Evolutionary conservation across 2,888 invertebrate species (phyloP).

Genomic region (Drosophila quinaria): DNA sequence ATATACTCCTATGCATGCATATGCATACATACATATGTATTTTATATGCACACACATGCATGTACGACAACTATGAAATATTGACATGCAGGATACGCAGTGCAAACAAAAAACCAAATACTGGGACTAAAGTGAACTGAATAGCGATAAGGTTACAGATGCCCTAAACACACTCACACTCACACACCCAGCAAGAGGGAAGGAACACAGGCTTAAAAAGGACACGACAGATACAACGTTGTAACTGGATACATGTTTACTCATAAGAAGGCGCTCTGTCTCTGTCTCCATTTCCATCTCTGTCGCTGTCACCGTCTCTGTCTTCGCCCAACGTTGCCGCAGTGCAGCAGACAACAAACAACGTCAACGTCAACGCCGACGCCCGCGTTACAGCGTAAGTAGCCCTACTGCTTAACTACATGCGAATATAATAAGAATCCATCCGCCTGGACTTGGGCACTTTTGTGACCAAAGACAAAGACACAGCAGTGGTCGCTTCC

Average conservation of each 20-base stretch:
- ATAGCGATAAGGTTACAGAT: slow-evolving; percentile 78
- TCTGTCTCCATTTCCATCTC: slow-evolving; percentile 31
- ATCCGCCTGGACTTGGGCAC: slow-evolving; percentile 61
- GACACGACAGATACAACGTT: slow-evolving; percentile 53
- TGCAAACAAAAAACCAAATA: slow-evolving; percentile 58
- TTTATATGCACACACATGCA: slow-evolving; percentile 27
- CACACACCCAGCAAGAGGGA: slow-evolving; percentile 13
- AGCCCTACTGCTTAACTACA: slow-evolving; percentile 63
- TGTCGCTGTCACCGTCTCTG: slow-evolving; percentile 21
- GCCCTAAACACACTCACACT: slow-evolving; percentile 64
- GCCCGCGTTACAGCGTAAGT: slow-evolving; percentile 57
- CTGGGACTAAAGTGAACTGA: slow-evolving; percentile 62
- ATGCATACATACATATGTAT: too few species aligned
- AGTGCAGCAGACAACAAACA: slow-evolving; percentile 62
- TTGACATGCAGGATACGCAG: slow-evolving; percentile 61
- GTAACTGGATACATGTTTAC: slow-evolving; percentile 77
- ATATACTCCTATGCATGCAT: slow-evolving; percentile 17
- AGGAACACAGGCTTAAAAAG: slow-evolving; percentile 57
- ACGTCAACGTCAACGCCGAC: slow-evolving; percentile 22
- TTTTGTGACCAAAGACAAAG: slow-evolving; percentile 59
- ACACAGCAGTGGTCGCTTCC: slow-evolving; percentile 60
- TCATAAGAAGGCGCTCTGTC: slow-evolving; percentile 62
- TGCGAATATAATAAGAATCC: slow-evolving; percentile 63
- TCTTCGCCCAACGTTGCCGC: slow-evolving; percentile 52
- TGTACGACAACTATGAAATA: slow-evolving; percentile 65